phyloP scores from a whole-genome alignment of 2,797 vertebrate genomes.

The Sciurus carolinensis region DNA sequence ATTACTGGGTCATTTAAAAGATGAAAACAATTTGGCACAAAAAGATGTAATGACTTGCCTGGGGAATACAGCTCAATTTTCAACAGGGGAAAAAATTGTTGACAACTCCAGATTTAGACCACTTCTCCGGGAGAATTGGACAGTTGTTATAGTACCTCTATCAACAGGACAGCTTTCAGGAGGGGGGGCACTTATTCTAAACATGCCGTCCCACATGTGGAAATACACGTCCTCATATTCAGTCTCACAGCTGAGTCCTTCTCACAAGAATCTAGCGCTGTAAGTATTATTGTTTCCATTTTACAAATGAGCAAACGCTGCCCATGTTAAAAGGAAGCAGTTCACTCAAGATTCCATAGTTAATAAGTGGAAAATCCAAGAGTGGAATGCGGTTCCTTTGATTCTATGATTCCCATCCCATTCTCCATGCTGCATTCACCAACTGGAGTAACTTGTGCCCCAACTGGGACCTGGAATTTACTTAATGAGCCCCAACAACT shows the following conservation, averaged over 20 bases:
- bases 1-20: constrained; percentile 86
- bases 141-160: constrained; percentile 2
- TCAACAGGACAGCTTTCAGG: neutral
- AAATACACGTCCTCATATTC: neutral
- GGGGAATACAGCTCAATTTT: constrained; percentile 84
- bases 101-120: constrained; percentile 79
- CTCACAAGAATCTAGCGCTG: neutral
- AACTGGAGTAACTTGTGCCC: rapidly evolving
- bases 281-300: constrained; percentile 14
- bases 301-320: constrained; percentile 22
- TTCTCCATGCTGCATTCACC: neutral
- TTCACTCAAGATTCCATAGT: neutral
- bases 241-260: neutral
- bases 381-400: neutral
- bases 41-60: constrained; percentile 82
- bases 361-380: neutral
- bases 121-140: constrained; percentile 34
- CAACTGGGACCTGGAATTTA: neutral
- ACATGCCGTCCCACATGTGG: neutral
- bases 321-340: constrained; percentile 9
- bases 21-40: constrained; percentile 86
- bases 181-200: neutral
- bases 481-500: neutral
- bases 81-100: constrained; percentile 70
- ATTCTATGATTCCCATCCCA: neutral